Conservation (phyloP, 35 echinoderm and acorn worm species). For the Ptychodera flava region DNA sequence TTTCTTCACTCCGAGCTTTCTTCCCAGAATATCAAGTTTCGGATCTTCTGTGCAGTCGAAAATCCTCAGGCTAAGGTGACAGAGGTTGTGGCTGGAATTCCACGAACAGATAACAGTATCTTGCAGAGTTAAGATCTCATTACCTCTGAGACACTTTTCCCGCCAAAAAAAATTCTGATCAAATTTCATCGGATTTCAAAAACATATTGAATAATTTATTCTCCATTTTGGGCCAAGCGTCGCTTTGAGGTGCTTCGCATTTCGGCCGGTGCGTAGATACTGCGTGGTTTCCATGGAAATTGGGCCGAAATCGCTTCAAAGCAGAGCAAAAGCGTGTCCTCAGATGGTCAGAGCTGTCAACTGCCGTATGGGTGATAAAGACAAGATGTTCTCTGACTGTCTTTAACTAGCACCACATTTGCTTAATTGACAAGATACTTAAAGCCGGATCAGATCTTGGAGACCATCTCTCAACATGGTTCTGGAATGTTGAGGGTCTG, state of each 20-base stretch:
- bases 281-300: too few species aligned
- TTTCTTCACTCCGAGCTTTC: neutral
- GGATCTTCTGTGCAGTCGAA: neutral
- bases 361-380: neutral
- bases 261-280: too few species aligned
- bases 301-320: too few species aligned
- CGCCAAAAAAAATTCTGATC: neutral
- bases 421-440: conserved; percentile 1
- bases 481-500: too few species aligned
- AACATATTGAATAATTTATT: too few species aligned
- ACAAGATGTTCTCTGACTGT: neutral
- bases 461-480: neutral
- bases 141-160: neutral
- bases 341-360: neutral
- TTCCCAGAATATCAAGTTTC: neutral
- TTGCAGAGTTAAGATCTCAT: neutral
- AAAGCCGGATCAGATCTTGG: neutral
- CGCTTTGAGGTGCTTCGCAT: too few species aligned
- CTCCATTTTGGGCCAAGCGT: too few species aligned
- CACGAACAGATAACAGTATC: neutral
- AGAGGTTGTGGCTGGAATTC: neutral
- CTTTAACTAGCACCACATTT: conserved; percentile 1
- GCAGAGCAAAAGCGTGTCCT: too few species aligned
- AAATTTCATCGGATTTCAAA: too few species aligned
- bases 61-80: neutral